Percentiles rank a stretch among this genome's conserved stretches.
phyloP scores from a whole-genome alignment of 1,140 invertebrate species.

The Macrocentrus cingulum region DNA sequence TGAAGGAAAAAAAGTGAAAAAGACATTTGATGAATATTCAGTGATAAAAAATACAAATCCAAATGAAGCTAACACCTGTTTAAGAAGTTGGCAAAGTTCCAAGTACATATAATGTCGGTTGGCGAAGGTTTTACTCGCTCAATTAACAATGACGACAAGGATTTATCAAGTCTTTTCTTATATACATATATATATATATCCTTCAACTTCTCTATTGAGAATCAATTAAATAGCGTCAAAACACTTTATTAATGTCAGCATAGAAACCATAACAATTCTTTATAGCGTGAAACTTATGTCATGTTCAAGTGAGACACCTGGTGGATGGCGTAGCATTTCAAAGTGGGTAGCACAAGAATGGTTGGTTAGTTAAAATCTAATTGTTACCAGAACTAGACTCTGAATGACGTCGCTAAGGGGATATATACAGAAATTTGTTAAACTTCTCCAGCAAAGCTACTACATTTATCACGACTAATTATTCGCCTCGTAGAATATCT shows the following conservation, averaged over 20 bases:
- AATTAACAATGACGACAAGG: conserved; percentile 14
- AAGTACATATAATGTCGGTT: conserved; percentile 13
- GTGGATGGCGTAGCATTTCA: no score
- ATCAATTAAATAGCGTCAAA: no score
- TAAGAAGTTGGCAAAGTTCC: conserved; percentile 23
- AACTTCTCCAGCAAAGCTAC: not conserved
- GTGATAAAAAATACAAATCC: conserved; percentile 18
- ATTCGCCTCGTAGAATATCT: not conserved
- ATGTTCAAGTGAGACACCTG: no score
- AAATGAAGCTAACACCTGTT: conserved; percentile 22
- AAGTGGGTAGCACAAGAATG: no score
- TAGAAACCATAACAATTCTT: no score
- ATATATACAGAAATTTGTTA: not conserved
- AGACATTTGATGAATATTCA: conserved; percentile 1
- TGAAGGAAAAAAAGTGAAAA: no score
- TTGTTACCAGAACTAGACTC: no score
- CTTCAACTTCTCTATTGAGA: not conserved
- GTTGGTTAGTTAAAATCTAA: no score
- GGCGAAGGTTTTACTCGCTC: conserved; percentile 11
- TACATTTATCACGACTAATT: conserved; percentile 10
- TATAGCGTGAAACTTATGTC: no score
- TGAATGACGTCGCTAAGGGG: no score
- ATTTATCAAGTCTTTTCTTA: not conserved
- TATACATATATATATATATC: not conserved
- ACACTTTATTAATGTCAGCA: no score